Conservation (phyloP, 2,797 vertebrate genomes). For the Mus caroli region DNA sequence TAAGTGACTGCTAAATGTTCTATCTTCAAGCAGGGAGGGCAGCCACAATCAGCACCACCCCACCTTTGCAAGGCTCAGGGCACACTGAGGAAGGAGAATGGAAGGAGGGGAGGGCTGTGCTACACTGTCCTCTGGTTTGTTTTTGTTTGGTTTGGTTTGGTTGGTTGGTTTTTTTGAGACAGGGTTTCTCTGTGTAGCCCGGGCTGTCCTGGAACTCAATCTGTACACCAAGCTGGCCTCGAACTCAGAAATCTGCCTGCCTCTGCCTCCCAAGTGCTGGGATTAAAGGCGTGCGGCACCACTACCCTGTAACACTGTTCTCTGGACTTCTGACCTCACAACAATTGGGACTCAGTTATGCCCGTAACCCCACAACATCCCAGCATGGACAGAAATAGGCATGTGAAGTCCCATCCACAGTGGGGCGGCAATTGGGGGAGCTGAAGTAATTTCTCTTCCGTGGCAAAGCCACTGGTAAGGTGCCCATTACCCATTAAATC, state of each 20-base stretch:
- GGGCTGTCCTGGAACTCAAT: too few species aligned
- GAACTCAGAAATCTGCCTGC: too few species aligned
- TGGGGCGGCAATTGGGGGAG: not conserved
- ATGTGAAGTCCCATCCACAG: not conserved
- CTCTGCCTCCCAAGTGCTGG: too few species aligned
- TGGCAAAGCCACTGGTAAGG: not conserved
- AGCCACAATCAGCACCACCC: not conserved
- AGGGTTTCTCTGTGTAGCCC: too few species aligned
- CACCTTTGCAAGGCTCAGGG: not conserved
- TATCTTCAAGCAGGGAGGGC: not conserved
- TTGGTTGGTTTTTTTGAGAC: too few species aligned
- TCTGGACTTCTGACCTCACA: not conserved
- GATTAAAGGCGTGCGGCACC: too few species aligned
- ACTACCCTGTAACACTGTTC: not conserved
- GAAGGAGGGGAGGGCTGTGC: not conserved
- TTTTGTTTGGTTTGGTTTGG: too few species aligned
- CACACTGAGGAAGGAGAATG: not conserved
- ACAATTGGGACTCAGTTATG: not conserved
- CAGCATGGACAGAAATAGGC: not conserved
- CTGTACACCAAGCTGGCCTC: too few species aligned
- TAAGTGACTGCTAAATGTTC: not conserved
- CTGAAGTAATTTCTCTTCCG: not conserved
- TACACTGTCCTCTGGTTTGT: not conserved
- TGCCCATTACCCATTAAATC: not conserved
- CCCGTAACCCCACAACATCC: not conserved